Evolutionary conservation across 2,888 invertebrate genomes (phyloP), one percentile per base, ranked within the genome.

Genomic region (Erebia palarica): DNA sequence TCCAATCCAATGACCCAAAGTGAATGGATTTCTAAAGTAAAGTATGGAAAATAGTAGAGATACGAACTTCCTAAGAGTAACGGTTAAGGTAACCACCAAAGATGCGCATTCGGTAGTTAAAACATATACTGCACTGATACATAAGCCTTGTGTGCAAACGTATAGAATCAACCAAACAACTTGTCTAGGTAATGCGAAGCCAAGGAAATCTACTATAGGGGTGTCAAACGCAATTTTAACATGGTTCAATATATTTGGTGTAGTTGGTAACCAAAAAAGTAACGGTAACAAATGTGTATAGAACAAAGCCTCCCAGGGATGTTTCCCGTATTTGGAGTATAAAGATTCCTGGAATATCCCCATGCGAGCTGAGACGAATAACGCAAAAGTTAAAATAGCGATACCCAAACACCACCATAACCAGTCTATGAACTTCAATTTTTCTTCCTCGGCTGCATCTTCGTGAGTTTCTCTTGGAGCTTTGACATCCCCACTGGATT

Each of bases 11-110:
- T 99, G 99, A 61, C 95, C 95, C 0, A 95, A 10, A 0, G 99
- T 99, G 84, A 99, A 99, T 0, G 98, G 96, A 93, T 99, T 99
- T 79, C 96, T 94, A 85, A 99, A 99, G 88, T 99, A 98, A 65
- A 97, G 80, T 78, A 99, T 98, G 0, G 99, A 99, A 84, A 99
- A 97, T n/a, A 99, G 88, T 53, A 99, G 93, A 0, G 99, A 99
- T 49, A 98, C 94, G 84, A 99, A 99, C 90, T 99, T 99, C 65
- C 99, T 94, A 69, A 99, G 89, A 0, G 99, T 99, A 47, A 99
- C 97, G 0, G 99, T 98, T 78, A 99, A 93, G 0, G 99, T 99
- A 1, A 99, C 99, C 0, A 98, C 98, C 60, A 99, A 89, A 0
- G 99, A 98, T 0, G 97, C 95, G 84, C 98, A 98, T 87, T 98